A percentile compares a stretch with the other conserved stretches of the same genome.
phyloP scores from a whole-genome alignment of 2,113 vertebrate genomes.

The Malurus alboscapulatus region DNA sequence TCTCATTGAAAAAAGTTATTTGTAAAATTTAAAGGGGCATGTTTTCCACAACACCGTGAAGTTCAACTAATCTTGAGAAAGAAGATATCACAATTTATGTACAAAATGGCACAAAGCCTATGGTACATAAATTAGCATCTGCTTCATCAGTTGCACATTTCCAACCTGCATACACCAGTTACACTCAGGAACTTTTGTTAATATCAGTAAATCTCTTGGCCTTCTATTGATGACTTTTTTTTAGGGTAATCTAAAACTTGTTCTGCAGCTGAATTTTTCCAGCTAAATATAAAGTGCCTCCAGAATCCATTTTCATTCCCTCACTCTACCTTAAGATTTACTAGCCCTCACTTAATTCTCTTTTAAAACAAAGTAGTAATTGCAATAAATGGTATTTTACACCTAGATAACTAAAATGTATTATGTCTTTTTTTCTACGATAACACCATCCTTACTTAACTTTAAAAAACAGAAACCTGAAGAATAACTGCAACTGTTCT shows the following conservation, averaged over 20 bases:
- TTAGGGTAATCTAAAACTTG: not conserved
- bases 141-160: not conserved
- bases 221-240: not conserved
- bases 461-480: not conserved
- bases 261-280: not conserved
- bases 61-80: not conserved
- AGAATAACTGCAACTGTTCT: not conserved
- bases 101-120: not conserved
- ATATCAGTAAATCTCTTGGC: not conserved
- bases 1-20: not conserved
- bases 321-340: not conserved
- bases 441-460: not conserved
- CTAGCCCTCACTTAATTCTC: not conserved
- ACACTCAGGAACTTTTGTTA: not conserved
- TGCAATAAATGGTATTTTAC: not conserved
- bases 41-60: not conserved
- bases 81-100: not conserved
- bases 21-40: not conserved
- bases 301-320: not conserved
- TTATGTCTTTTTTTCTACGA: not conserved
- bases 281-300: not conserved
- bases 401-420: not conserved
- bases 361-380: not conserved
- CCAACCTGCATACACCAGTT: not conserved
- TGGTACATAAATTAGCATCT: not conserved